A percentile compares a stretch with the other conserved stretches of the same genome.
These are phyloP conservation scores for Andrena flavipes DNA, from an alignment of 2,888 invertebrate genomes.

Conservation along the genomic window DNA sequence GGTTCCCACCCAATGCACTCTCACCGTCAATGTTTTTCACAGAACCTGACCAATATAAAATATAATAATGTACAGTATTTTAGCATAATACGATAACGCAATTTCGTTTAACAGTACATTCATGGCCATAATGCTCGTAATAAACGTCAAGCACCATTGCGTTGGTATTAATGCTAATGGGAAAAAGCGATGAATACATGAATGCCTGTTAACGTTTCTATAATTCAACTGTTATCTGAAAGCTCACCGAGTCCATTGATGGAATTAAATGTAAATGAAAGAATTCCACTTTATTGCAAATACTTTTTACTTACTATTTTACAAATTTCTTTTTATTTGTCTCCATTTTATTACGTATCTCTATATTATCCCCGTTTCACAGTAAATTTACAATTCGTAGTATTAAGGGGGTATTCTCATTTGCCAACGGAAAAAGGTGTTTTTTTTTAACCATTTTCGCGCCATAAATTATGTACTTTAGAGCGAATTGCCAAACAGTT, in stretches of 20 bases:
- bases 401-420: not conserved
- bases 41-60: not conserved
- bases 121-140: not conserved
- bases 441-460: too few species aligned
- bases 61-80: not conserved
- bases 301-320: slow-evolving; percentile 26
- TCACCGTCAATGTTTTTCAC: not conserved
- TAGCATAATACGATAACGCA: not conserved
- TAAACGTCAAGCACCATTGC: not conserved
- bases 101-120: not conserved
- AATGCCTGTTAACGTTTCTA: not conserved
- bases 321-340: not conserved
- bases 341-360: slow-evolving; percentile 11
- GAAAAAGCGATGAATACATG: not conserved
- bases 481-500: too few species aligned
- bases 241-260: not conserved
- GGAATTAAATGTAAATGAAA: not conserved
- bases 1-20: not conserved
- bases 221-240: not conserved
- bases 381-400: slow-evolving; percentile 19
- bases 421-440: too few species aligned
- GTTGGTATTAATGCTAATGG: not conserved
- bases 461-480: too few species aligned
- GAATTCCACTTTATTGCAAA: slow-evolving; percentile 38
- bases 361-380: not conserved